Conservation (phyloP, 2,888 invertebrate species). For the Caenorhabditis wallacei region DNA sequence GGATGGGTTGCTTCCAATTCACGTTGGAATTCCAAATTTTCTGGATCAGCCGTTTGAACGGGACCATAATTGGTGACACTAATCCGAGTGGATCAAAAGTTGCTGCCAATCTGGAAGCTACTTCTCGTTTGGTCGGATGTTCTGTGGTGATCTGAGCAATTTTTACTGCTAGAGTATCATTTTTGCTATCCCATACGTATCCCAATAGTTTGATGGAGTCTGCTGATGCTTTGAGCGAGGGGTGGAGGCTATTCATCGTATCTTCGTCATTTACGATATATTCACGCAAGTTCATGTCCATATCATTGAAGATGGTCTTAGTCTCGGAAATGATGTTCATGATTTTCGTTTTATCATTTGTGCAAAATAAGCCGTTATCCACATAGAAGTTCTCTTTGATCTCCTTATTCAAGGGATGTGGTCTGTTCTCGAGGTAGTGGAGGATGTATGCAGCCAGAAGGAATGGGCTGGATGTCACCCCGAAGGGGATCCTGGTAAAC, state of each 20-base stretch:
- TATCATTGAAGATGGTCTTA: not conserved
- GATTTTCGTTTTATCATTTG: not conserved
- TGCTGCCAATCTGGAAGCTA: conserved; percentile 2
- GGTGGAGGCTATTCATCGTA: not conserved
- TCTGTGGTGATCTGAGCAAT: not conserved
- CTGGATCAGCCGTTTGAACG: conserved; percentile 29
- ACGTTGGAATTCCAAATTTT: not conserved
- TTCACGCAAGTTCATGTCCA: conserved; percentile 37
- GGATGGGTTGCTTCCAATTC: conserved; percentile 38
- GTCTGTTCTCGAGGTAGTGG: not conserved
- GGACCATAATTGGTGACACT: conserved; percentile 42
- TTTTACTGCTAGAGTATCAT: conserved; percentile 10
- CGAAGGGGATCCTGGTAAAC: not conserved
- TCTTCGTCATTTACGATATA: not conserved
- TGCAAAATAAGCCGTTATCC: conserved; percentile 13
- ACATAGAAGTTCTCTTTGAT: conserved; percentile 26
- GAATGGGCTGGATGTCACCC: conserved; percentile 52
- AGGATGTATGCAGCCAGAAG: conserved; percentile 61
- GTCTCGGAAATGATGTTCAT: not conserved
- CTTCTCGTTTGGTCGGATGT: conserved; percentile 26
- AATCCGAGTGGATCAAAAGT: conserved; percentile 61
- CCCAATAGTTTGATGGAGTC: conserved; percentile 27
- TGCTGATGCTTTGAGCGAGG: not conserved
- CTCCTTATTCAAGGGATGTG: not conserved
- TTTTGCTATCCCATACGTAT: not conserved